These are phyloP conservation scores for Elmis aenea DNA, from an alignment of 2,888 invertebrate species.

Conservation along the genomic window DNA sequence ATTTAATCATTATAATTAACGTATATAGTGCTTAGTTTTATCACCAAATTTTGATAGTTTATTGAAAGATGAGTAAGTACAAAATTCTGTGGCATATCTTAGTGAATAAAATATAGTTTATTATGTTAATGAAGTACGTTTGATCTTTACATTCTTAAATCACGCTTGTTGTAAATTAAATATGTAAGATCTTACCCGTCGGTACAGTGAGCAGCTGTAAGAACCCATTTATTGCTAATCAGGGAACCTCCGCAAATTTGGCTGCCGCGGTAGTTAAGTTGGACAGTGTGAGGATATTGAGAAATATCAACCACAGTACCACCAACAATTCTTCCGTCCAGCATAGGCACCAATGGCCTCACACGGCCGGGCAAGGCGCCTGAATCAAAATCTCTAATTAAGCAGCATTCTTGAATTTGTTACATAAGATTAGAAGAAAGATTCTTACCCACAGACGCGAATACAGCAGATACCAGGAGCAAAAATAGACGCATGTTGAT, in stretches of 20 bases:
- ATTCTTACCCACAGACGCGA: constrained; percentile 1
- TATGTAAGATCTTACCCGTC: constrained; percentile 21
- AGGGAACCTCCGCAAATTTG: constrained; percentile 34
- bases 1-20: no score
- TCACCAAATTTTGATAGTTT: no score
- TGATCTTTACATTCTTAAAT: no score
- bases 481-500: no score
- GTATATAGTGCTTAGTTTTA: no score
- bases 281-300: constrained; percentile 31
- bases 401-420: background rate
- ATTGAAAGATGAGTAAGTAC: no score
- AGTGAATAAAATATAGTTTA: no score
- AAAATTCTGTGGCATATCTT: no score
- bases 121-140: no score
- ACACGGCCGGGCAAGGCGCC: constrained; percentile 1
- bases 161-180: no score
- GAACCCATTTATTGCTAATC: constrained; percentile 19
- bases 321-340: constrained; percentile 31
- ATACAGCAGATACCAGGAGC: constrained; percentile 1
- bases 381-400: background rate
- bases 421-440: background rate
- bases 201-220: constrained; percentile 35
- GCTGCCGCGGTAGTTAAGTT: constrained; percentile 21
- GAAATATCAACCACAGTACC: constrained; percentile 26
- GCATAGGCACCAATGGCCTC: constrained; percentile 2